Conservation (phyloP, 37 sponge, comb jelly and placozoan genomes). For the Geodia barretti region DNA sequence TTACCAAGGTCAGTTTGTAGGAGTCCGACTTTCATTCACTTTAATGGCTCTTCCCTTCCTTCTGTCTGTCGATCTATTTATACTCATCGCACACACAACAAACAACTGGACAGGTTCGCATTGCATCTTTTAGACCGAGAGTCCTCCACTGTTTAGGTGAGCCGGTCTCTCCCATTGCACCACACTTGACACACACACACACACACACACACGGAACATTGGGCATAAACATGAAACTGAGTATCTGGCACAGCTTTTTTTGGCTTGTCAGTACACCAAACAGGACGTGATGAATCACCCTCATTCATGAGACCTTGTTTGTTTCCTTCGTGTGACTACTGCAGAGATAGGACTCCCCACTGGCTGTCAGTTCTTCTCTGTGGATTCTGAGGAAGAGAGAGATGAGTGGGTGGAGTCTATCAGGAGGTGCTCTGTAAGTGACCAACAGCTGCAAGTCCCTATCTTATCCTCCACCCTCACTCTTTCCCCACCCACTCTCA, state of each 20-base stretch:
- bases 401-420: slow-evolving; percentile 78
- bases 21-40: neutral
- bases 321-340: neutral
- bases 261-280: too few relatives aligned
- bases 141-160: slow-evolving; percentile 63
- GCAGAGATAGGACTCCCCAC: slow-evolving; percentile 63
- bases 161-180: neutral
- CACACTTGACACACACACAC: neutral
- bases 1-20: slow-evolving; percentile 59
- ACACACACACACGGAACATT: neutral
- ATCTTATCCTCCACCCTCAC: neutral
- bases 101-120: slow-evolving; percentile 25
- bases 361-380: slow-evolving; percentile 36
- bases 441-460: too few relatives aligned
- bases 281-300: neutral
- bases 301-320: neutral
- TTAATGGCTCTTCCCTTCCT: neutral
- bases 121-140: slow-evolving; percentile 47
- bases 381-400: slow-evolving; percentile 61
- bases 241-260: neutral
- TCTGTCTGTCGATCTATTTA: neutral
- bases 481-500: neutral
- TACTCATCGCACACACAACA: neutral
- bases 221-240: neutral
- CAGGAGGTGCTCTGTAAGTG: neutral